Evolutionary conservation across 2,113 vertebrate species (phyloP).

Genomic region (Triplophysa tibetana): DNA sequence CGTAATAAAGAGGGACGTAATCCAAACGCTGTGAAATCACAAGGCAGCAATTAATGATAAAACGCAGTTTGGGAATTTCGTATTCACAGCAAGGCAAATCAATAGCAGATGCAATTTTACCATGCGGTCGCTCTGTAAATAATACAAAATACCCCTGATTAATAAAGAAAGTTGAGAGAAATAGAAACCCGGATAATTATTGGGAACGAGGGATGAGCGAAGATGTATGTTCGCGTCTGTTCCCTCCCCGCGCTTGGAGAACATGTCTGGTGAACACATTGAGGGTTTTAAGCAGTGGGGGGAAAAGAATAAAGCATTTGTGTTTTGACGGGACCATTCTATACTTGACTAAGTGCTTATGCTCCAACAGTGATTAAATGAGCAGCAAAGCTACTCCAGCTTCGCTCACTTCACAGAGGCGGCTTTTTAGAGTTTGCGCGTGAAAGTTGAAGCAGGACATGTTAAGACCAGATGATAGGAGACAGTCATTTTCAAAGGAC

Average conservation of each 20-base stretch:
- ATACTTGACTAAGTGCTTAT: conserved; percentile 22
- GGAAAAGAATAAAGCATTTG: conserved; percentile 24
- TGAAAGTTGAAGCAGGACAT: background rate
- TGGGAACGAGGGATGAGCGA: conserved; percentile 13
- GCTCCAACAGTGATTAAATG: conserved; percentile 24
- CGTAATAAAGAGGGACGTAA: background rate
- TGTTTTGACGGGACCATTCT: conserved; percentile 14
- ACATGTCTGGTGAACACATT: conserved; percentile 44
- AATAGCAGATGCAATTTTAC: conserved; percentile 11
- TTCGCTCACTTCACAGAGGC: conserved; percentile 22
- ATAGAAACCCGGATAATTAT: conserved; percentile 42
- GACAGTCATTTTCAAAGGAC: conserved; percentile 58
- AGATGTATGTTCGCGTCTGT: background rate
- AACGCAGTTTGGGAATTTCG: background rate
- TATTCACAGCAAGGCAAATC: background rate
- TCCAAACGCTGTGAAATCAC: background rate
- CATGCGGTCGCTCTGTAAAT: background rate
- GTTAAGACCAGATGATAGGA: conserved; percentile 58
- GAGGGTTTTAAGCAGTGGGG: conserved; percentile 16
- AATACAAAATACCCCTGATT: background rate
- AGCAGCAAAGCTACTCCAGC: conserved; percentile 13
- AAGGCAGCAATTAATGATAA: background rate
- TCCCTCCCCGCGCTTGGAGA: conserved; percentile 7
- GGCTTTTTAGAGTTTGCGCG: background rate
- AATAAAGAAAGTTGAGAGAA: conserved; percentile 20